A percentile compares a stretch with the other conserved stretches of the same genome.
Evolutionary conservation across 2,797 vertebrate genomes (phyloP).

Genomic region (Anguilla pacifica): DNA sequence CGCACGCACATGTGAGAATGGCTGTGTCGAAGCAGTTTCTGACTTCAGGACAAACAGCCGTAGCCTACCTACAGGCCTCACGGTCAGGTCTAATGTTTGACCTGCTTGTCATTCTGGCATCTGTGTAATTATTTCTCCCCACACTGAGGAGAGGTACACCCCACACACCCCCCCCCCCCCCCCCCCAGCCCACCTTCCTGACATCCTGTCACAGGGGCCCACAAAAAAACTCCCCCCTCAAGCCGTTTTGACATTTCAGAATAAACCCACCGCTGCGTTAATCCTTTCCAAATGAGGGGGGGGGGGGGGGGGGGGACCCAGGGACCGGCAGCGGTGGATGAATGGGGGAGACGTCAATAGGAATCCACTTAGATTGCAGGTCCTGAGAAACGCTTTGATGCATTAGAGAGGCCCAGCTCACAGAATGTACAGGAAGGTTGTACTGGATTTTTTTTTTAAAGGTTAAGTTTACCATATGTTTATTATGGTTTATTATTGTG

Average conservation of each 20-base stretch:
- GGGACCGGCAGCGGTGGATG: not conserved
- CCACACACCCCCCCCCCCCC: not conserved
- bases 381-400: slow-evolving; percentile 11
- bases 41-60: not conserved
- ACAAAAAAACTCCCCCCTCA: not conserved
- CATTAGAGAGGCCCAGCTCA: not conserved
- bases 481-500: not conserved
- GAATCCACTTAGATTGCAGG: slow-evolving; percentile 23
- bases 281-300: slow-evolving; percentile 32
- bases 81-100: not conserved
- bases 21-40: not conserved
- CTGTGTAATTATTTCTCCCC: not conserved
- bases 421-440: not conserved
- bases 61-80: not conserved
- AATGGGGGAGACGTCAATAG: slow-evolving; percentile 32
- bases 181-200: not conserved
- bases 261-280: slow-evolving; percentile 31
- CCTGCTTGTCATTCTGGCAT: not conserved
- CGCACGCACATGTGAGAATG: not conserved
- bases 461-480: not conserved
- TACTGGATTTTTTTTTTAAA: not conserved
- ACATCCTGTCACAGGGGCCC: slow-evolving; percentile 22
- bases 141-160: not conserved
- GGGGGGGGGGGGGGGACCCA: not conserved
- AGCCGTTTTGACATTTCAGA: slow-evolving; percentile 33